Evolutionary conservation across 2,888 invertebrate species (phyloP), one percentile per base, ranked within the genome.

Genomic region (Melanostoma scalare): DNA sequence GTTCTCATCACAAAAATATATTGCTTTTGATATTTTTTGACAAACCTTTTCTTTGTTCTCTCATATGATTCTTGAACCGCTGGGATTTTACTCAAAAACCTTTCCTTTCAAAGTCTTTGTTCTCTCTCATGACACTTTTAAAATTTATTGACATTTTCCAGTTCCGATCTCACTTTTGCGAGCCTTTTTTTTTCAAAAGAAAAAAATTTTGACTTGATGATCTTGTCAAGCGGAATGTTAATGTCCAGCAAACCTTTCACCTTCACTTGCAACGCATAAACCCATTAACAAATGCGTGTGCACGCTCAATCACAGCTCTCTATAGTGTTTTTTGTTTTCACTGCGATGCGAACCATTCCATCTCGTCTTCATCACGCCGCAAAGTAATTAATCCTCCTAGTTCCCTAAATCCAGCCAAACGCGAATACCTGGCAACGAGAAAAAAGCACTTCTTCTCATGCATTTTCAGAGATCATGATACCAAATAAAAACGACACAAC

Each of bases 361-460:
- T 71, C 55, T 67, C 36, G 36, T 60, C 71, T 46, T 33, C 50
- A 58, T 56, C 65, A 72, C 53, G 65, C 35, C 65, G 60, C 53
- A 67, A 67, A 81, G 67, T 72, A 72, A 68, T 67, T 81, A 81
- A 76, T 72, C 76, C 77, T 73, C 58, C 38, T 38, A 61, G 48
- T 69, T 68, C 10, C 50, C 48, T 55, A 44, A 67, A 67, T 76
- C 65, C 48, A 48, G 40, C 31, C 46, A 46, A 72, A 58, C 60
- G 31, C 31, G 68, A 48, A 56, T 55, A 60, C 58, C 9, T 67
- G 33, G n/a, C 31, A 50, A 48, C 67, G 33, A 40, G 33, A 48
- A 48, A 8, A 36, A 52, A 55, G 6, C 10, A 4, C 20, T 9
- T 31, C 31, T 38, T 42, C 58, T 42, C 44, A 20, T 30, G 33